Evolutionary conservation across 2,888 invertebrate species (phyloP).

Genomic region (Macropis europaea): DNA sequence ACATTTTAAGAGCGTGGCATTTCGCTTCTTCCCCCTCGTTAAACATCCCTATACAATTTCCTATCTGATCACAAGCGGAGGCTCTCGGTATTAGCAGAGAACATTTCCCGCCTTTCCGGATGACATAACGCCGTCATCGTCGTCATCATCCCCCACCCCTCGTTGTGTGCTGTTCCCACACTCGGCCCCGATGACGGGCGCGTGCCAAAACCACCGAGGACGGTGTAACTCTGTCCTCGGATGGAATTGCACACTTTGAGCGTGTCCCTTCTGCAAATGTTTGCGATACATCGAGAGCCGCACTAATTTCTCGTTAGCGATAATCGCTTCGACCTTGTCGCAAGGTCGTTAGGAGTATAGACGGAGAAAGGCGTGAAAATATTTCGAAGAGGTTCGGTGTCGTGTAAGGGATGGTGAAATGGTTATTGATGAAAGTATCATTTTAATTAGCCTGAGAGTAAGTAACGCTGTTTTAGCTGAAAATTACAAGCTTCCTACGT

Average conservation of each 20-base stretch:
- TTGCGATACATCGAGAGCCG: slow-evolving; percentile 24
- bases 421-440: no score
- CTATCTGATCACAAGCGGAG: slow-evolving; percentile 67
- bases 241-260: slow-evolving; percentile 48
- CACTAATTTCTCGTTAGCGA: slow-evolving; percentile 14
- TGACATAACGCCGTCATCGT: slow-evolving; percentile 67
- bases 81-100: slow-evolving; percentile 67
- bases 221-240: slow-evolving; percentile 39
- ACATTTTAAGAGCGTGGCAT: slow-evolving; percentile 74
- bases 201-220: slow-evolving; percentile 21
- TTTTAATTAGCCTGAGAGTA: no score
- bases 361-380: no score
- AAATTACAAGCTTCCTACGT: no score
- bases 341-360: neutral
- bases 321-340: neutral
- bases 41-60: slow-evolving; percentile 71
- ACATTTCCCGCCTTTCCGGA: slow-evolving; percentile 71
- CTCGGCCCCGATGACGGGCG: slow-evolving; percentile 56
- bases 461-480: no score
- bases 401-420: no score
- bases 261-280: slow-evolving; percentile 55
- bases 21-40: slow-evolving; percentile 68
- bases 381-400: no score
- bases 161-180: slow-evolving; percentile 75
- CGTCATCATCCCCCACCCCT: slow-evolving; percentile 12